These are phyloP conservation scores for Troides helena DNA, from an alignment of 2,888 invertebrate genomes.

Conservation along the genomic window DNA sequence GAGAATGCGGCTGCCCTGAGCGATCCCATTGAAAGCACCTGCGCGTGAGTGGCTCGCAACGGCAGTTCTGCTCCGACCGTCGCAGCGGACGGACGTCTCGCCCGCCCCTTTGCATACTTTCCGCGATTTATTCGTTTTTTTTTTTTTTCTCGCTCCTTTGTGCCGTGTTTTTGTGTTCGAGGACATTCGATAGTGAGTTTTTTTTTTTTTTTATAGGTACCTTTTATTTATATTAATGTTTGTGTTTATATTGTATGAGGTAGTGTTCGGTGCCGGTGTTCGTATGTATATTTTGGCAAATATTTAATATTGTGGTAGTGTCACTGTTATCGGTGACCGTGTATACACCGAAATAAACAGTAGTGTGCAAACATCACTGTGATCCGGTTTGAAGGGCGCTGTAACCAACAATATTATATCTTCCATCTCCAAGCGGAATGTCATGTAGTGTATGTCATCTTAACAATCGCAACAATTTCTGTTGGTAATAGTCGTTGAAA, in stretches of 20 bases:
- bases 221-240: constrained; percentile 3
- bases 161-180: constrained; percentile 25
- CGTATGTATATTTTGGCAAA: no score
- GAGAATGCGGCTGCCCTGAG: constrained; percentile 6
- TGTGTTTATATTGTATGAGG: background rate
- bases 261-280: background rate
- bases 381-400: no score
- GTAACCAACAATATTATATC: no score
- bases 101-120: background rate
- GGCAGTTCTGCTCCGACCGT: constrained; percentile 6
- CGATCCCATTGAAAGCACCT: constrained; percentile 21
- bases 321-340: no score
- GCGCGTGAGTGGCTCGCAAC: constrained; percentile 11
- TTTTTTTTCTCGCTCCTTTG: constrained; percentile 2
- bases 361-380: no score
- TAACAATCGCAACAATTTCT: no score
- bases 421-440: no score
- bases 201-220: constrained; percentile 2
- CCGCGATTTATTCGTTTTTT: constrained; percentile 1
- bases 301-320: no score
- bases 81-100: constrained; percentile 10
- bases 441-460: no score
- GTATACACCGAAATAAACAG: no score
- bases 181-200: constrained; percentile 22
- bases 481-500: no score